Evolutionary conservation across 2,888 invertebrate species (phyloP).

Genomic region (Dicyrtomina minuta): DNA sequence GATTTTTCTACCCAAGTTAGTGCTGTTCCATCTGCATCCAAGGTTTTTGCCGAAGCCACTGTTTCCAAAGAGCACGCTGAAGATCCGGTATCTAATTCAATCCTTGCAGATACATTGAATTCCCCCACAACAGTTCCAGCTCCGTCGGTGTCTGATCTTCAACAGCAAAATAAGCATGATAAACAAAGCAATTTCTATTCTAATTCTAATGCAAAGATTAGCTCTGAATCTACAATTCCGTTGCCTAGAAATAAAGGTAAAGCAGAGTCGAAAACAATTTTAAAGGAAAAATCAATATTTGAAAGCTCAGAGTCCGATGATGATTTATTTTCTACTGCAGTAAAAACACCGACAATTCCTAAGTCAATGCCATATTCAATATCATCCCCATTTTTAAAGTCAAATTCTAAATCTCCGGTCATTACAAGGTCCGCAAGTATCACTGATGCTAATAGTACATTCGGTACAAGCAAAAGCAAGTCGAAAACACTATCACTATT

Average conservation of each 20-base stretch:
- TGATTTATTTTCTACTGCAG: conserved; percentile 42
- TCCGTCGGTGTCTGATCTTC: background rate
- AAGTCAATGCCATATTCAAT: background rate
- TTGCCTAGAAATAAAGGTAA: background rate
- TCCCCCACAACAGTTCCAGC: no score
- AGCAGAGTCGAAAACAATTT: background rate
- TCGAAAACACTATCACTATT: conserved; percentile 32
- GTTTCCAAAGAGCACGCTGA: no score
- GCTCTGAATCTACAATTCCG: background rate
- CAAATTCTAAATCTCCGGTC: conserved; percentile 10
- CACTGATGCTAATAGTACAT: no score
- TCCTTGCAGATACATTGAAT: no score
- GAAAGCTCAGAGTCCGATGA: conserved; percentile 53
- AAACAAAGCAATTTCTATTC: background rate
- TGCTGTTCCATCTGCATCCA: no score
- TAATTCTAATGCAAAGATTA: background rate
- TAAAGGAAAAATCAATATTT: conserved; percentile 48
- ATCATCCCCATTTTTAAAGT: no score
- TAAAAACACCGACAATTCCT: background rate
- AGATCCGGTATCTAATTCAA: no score
- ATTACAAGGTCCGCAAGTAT: background rate
- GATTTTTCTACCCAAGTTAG: no score
- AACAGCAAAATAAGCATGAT: background rate
- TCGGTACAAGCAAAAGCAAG: conserved; percentile 37
- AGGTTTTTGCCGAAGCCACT: no score